Percentiles rank a stretch among this genome's conserved stretches.
Conservation (phyloP, 2,797 vertebrate species). For the Limosa lapponica region DNA sequence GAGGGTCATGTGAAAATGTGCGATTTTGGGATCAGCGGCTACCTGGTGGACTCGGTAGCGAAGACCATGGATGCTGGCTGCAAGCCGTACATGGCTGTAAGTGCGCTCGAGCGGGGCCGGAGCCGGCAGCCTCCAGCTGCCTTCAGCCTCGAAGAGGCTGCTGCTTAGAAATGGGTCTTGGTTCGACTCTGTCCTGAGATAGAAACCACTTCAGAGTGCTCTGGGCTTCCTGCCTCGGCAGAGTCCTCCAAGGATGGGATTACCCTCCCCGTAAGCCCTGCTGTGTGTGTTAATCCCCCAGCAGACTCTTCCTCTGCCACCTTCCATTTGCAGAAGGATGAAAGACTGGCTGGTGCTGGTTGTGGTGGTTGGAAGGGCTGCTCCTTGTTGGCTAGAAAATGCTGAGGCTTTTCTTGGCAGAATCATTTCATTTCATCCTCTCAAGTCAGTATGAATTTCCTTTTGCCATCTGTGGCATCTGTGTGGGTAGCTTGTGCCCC, state of each 20-base stretch:
- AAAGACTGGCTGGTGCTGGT: background rate
- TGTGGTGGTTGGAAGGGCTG: background rate
- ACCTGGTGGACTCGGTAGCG: slow-evolving; percentile 82
- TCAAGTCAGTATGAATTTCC: background rate
- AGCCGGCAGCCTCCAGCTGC: background rate
- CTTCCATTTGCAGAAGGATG: background rate
- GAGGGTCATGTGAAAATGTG: slow-evolving; percentile 85
- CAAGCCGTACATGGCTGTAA: slow-evolving; percentile 86
- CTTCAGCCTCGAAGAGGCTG: background rate
- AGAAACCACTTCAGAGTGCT: background rate
- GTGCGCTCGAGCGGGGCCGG: background rate
- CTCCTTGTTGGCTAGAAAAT: background rate
- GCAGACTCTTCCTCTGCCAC: background rate
- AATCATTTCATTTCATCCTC: background rate
- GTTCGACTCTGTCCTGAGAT: background rate
- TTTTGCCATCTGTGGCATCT: background rate
- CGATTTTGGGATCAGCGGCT: slow-evolving; percentile 83
- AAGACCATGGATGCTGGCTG: slow-evolving; percentile 84
- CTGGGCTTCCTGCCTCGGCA: background rate
- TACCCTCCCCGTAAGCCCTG: background rate
- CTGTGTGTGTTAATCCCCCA: background rate
- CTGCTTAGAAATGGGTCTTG: background rate
- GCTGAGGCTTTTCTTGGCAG: slow-evolving; percentile 4
- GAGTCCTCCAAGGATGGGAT: background rate
- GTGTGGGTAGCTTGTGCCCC: background rate